A percentile compares a stretch with the other conserved stretches of the same genome.
These are phyloP conservation scores for Mallotus villosus DNA, from an alignment of 2,797 vertebrate species.

Conservation along the genomic window DNA sequence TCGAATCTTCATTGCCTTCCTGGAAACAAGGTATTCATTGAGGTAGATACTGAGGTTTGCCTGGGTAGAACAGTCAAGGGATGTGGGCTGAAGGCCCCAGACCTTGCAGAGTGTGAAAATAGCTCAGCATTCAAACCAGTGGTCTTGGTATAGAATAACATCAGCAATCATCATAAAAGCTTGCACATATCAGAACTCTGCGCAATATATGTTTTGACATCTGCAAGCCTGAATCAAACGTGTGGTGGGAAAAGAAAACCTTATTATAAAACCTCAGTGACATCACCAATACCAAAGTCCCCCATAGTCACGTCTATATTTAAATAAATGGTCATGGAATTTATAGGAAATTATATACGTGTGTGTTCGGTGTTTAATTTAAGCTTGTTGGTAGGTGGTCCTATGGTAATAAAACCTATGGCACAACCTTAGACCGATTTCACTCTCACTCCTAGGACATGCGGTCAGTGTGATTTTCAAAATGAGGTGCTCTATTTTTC, in stretches of 20 bases:
- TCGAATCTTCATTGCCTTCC: slow-evolving; percentile 48
- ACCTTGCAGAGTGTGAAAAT: slow-evolving; percentile 77
- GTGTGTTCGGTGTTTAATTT: slow-evolving; percentile 61
- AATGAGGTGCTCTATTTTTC: slow-evolving; percentile 51
- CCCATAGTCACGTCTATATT: slow-evolving; percentile 57
- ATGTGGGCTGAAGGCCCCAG: slow-evolving; percentile 74
- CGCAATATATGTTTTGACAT: slow-evolving; percentile 63
- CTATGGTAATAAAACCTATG: slow-evolving; percentile 59
- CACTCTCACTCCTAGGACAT: slow-evolving; percentile 63
- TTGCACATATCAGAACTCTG: slow-evolving; percentile 65
- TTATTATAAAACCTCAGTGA: slow-evolving; percentile 63
- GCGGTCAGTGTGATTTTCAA: slow-evolving; percentile 64
- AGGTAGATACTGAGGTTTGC: slow-evolving; percentile 72
- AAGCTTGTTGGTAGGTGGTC: slow-evolving; percentile 73
- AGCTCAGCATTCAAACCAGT: slow-evolving; percentile 71
- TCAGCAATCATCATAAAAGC: slow-evolving; percentile 64
- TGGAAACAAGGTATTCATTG: slow-evolving; percentile 71
- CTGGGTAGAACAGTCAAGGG: slow-evolving; percentile 69
- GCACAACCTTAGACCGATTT: slow-evolving; percentile 60
- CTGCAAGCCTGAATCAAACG: slow-evolving; percentile 58
- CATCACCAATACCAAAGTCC: slow-evolving; percentile 66
- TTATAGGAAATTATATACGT: slow-evolving; percentile 60
- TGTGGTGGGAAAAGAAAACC: slow-evolving; percentile 57
- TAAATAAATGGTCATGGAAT: slow-evolving; percentile 64
- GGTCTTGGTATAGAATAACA: slow-evolving; percentile 73